Evolutionary conservation across 2,113 vertebrate species (phyloP).

Genomic region (Cromileptes altivelis): DNA sequence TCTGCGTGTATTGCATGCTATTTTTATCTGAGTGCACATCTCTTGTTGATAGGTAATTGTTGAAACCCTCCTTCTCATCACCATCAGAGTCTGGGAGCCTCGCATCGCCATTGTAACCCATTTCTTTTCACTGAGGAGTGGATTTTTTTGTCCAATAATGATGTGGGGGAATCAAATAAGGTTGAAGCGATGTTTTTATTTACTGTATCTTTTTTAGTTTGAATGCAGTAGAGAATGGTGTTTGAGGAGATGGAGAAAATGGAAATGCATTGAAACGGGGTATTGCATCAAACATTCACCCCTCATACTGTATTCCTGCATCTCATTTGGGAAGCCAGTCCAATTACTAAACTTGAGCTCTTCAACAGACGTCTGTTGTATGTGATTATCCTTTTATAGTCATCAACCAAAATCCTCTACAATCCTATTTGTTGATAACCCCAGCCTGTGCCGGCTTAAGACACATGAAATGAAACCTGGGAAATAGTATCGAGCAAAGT

Average conservation of each 20-base stretch:
- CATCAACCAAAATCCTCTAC: constrained; percentile 53
- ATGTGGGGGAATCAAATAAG: constrained; percentile 35
- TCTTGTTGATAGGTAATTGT: constrained; percentile 69
- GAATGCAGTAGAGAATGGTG: not conserved
- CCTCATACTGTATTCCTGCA: constrained; percentile 24
- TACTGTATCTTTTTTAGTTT: constrained; percentile 25
- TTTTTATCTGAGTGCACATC: constrained; percentile 69
- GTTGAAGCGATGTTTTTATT: constrained; percentile 26
- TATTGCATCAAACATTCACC: constrained; percentile 38
- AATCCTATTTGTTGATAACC: constrained; percentile 67
- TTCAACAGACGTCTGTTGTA: constrained; percentile 35
- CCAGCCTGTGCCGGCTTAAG: constrained; percentile 31
- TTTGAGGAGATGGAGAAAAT: constrained; percentile 22
- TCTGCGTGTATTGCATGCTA: constrained; percentile 54
- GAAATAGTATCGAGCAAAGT: constrained; percentile 49
- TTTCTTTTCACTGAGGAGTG: not conserved
- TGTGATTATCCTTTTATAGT: constrained; percentile 54
- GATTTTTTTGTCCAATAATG: constrained; percentile 7
- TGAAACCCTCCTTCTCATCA: constrained; percentile 59
- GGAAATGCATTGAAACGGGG: not conserved
- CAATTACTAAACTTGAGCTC: constrained; percentile 57
- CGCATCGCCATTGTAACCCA: constrained; percentile 5
- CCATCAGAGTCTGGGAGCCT: constrained; percentile 57
- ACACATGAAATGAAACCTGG: constrained; percentile 52
- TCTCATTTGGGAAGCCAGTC: constrained; percentile 44